Conservation (phyloP, 2,113 vertebrate genomes). For the Oryzias woworae region DNA sequence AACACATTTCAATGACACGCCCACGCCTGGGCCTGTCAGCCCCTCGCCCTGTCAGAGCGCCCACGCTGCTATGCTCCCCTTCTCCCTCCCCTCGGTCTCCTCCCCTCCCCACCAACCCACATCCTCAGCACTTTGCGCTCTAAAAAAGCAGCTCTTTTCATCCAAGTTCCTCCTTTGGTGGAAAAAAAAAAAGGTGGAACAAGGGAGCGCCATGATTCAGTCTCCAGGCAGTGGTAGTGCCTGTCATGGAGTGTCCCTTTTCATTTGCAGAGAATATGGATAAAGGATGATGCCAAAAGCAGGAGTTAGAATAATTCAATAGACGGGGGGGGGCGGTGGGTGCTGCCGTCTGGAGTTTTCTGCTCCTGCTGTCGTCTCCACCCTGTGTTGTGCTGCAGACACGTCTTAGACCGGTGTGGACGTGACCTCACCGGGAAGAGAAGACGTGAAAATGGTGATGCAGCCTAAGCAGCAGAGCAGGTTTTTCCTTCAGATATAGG, state of each 20-base stretch:
- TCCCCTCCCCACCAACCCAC: constrained; percentile 65
- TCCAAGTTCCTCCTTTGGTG: constrained; percentile 69
- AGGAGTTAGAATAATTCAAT: constrained; percentile 29
- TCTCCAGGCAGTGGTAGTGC: constrained; percentile 63
- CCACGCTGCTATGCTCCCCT: constrained; percentile 65
- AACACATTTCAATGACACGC: constrained; percentile 78
- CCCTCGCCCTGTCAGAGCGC: constrained; percentile 73
- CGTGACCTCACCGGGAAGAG: constrained; percentile 26
- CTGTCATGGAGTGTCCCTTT: constrained; percentile 71
- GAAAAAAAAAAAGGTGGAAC: constrained; percentile 36
- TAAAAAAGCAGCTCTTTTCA: constrained; percentile 64
- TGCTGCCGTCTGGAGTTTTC: constrained; percentile 21
- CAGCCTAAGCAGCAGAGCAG: constrained; percentile 24
- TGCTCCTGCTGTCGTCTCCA: constrained; percentile 37
- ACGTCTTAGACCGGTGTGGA: constrained; percentile 42
- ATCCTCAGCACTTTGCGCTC: constrained; percentile 67
- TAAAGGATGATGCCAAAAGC: constrained; percentile 47
- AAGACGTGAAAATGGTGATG: constrained; percentile 33
- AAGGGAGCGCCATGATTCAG: constrained; percentile 56
- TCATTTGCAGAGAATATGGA: constrained; percentile 59
- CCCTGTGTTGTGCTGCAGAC: constrained; percentile 41
- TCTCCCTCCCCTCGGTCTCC: constrained; percentile 50
- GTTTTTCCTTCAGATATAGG: constrained; percentile 18
- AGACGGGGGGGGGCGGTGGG: neutral
- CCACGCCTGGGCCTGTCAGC: constrained; percentile 75